phyloP scores from a whole-genome alignment of 1,140 invertebrate genomes.

The Charaxes varanes region DNA sequence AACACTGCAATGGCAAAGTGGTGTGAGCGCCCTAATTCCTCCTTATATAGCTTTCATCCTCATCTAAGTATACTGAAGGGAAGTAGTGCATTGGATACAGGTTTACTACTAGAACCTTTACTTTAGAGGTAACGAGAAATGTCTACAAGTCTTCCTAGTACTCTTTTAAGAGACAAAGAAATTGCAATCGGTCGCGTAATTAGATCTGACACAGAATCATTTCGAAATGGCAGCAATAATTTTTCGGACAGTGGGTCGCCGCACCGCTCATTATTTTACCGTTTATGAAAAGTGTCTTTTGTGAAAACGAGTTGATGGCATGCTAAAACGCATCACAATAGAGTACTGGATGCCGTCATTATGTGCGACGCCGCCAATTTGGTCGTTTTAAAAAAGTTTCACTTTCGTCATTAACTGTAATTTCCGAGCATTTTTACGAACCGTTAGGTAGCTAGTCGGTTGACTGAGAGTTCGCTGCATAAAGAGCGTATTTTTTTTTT shows the following conservation, averaged over 20 bases:
- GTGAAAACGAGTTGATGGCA: conserved; percentile 30
- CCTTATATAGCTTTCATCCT: too few species aligned
- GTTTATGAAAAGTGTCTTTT: conserved; percentile 43
- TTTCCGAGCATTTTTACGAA: conserved; percentile 54
- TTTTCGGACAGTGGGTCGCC: conserved; percentile 34
- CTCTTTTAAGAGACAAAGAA: too few species aligned
- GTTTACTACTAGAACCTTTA: too few species aligned
- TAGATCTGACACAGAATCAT: conserved; percentile 30
- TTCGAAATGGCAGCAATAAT: conserved; percentile 34
- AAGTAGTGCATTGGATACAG: too few species aligned
- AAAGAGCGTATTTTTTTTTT: too few species aligned
- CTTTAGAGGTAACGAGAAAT: too few species aligned
- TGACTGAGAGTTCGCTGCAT: too few species aligned
- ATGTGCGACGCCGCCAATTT: conserved; percentile 40
- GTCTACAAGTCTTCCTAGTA: too few species aligned
- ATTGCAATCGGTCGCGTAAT: too few species aligned
- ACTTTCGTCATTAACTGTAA: conserved; percentile 52
- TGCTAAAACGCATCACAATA: conserved; percentile 47
- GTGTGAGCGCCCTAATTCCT: too few species aligned
- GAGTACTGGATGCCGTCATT: conserved; percentile 43
- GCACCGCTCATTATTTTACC: conserved; percentile 32
- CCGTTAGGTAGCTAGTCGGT: conserved; percentile 35
- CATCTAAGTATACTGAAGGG: too few species aligned
- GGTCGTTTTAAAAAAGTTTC: conserved; percentile 38
- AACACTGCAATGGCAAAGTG: too few species aligned